phyloP scores from a whole-genome alignment of 2,113 vertebrate genomes.

The Rhabdomys dilectus region DNA sequence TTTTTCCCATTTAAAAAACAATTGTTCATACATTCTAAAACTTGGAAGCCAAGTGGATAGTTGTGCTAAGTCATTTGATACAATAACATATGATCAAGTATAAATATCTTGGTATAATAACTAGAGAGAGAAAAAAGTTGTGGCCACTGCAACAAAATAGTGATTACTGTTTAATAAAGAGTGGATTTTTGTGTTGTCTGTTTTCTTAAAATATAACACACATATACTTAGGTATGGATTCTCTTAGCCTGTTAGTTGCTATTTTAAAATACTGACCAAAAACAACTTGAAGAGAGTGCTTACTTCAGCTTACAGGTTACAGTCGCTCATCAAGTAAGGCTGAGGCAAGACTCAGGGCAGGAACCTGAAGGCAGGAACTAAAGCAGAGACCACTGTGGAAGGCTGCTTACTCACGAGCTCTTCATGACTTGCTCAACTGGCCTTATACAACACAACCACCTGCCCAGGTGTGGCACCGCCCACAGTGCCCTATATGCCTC shows the following conservation, averaged over 20 bases:
- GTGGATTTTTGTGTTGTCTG: neutral
- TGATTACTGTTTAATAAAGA: neutral
- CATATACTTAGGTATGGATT: neutral
- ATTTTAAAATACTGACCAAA: neutral
- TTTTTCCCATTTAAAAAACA: conserved; percentile 43
- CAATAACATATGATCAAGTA: conserved; percentile 28
- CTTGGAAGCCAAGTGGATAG: neutral
- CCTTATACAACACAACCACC: neutral
- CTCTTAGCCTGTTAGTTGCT: neutral
- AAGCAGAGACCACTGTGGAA: neutral
- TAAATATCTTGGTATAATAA: neutral
- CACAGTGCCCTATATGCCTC: neutral
- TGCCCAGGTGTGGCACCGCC: too few relatives aligned
- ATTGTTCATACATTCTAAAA: conserved; percentile 50
- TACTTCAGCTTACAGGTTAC: neutral
- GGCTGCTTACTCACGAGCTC: neutral
- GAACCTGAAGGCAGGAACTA: neutral
- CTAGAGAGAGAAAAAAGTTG: neutral
- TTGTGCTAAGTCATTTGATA: neutral
- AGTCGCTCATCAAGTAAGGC: neutral
- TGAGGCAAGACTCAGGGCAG: neutral
- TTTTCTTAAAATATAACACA: neutral
- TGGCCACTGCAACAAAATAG: neutral
- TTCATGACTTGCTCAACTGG: neutral
- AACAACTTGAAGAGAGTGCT: neutral